Conservation (phyloP, 35 echinoderm and acorn worm species). For the Diadema setosum region DNA sequence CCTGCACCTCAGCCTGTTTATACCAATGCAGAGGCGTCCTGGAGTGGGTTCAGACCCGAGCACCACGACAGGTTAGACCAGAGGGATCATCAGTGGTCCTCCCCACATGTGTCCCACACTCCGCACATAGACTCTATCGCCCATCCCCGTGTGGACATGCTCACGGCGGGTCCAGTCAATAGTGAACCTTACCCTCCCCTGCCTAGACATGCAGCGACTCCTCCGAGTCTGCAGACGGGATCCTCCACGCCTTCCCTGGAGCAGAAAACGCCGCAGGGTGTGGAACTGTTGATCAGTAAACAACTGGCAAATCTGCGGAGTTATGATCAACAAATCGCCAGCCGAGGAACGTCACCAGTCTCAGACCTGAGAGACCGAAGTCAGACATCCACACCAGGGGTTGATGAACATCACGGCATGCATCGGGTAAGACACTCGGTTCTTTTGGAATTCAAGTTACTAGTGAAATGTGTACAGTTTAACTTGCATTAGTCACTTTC, state of each 20-base stretch:
- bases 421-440: neutral
- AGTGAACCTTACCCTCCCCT: too few species aligned
- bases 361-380: conserved; percentile 2
- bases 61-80: neutral
- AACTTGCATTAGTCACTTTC: too few species aligned
- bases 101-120: neutral
- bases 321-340: neutral
- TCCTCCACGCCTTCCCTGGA: neutral
- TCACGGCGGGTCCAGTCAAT: neutral
- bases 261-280: neutral
- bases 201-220: too few species aligned
- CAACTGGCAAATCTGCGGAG: conserved; percentile 22
- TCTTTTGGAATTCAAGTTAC: too few species aligned
- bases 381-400: conserved; percentile 10
- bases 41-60: neutral
- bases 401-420: neutral
- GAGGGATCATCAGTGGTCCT: neutral
- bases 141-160: neutral
- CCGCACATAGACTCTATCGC: neutral
- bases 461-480: too few species aligned
- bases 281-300: conserved; percentile 30
- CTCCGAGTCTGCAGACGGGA: neutral
- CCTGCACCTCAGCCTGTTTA: neutral
- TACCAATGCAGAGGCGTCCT: neutral
- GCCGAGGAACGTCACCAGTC: neutral